Evolutionary conservation across 2,797 vertebrate species (phyloP).

Genomic region (Pangasius mekongensis): DNA sequence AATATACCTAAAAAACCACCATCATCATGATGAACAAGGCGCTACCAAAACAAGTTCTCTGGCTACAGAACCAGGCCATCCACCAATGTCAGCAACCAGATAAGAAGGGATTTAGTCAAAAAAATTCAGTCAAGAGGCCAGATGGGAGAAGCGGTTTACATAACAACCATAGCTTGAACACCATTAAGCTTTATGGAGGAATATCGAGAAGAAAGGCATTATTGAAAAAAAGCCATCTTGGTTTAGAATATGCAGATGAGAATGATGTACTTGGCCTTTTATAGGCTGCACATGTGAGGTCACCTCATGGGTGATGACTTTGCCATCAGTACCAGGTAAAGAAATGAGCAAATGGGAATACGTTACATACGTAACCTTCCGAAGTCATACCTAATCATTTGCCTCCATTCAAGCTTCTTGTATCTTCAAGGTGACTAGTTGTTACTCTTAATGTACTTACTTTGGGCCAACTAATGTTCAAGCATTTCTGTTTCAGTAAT

Average conservation of each 20-base stretch:
- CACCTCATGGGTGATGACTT: not conserved
- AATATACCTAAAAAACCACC: not conserved
- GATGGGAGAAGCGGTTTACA: not conserved
- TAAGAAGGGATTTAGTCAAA: not conserved
- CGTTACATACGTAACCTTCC: not conserved
- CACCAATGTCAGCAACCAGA: not conserved
- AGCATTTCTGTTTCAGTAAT: not conserved
- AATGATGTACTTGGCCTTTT: not conserved
- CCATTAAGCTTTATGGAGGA: not conserved
- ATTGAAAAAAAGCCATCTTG: not conserved
- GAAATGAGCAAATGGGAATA: conserved; percentile 15
- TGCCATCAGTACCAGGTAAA: not conserved
- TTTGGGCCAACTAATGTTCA: not conserved
- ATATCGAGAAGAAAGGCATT: not conserved
- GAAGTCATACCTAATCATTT: not conserved
- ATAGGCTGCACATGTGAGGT: not conserved
- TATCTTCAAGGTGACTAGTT: not conserved
- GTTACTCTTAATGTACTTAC: not conserved
- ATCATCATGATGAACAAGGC: not conserved
- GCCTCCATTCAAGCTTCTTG: not conserved
- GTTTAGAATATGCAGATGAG: not conserved
- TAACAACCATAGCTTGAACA: not conserved
- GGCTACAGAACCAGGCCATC: not conserved
- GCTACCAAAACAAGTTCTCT: not conserved
- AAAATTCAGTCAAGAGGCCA: too few species aligned